Conservation (phyloP, 2,113 vertebrate genomes). For the Pedionomus torquatus region DNA sequence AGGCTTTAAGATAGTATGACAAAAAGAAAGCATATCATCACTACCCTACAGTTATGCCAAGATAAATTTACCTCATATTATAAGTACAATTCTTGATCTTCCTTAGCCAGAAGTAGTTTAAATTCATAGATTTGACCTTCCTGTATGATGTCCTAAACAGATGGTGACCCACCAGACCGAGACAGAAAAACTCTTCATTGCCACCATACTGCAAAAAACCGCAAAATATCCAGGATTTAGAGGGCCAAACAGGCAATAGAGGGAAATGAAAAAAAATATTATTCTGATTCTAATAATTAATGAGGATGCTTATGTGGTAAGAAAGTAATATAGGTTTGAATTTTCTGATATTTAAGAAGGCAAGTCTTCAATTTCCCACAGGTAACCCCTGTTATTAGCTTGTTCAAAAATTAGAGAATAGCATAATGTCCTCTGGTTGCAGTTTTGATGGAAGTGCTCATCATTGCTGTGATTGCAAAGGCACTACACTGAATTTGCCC, state of each 20-base stretch:
- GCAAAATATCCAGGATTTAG: neutral
- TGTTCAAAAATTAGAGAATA: neutral
- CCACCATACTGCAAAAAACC: neutral
- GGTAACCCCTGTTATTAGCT: neutral
- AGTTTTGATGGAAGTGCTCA: neutral
- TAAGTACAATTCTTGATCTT: neutral
- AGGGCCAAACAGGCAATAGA: neutral
- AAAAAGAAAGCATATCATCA: accelerated
- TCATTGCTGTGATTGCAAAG: neutral
- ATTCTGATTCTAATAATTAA: neutral
- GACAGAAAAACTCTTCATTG: neutral
- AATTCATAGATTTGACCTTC: neutral
- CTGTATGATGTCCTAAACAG: neutral
- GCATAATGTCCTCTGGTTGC: neutral
- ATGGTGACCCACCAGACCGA: neutral
- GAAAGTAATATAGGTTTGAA: neutral
- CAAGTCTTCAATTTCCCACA: neutral
- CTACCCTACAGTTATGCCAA: neutral
- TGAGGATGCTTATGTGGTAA: neutral
- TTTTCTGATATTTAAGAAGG: neutral
- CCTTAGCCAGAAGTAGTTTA: neutral
- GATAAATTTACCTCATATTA: neutral
- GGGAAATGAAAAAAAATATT: neutral
- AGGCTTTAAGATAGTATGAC: neutral
- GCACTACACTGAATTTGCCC: neutral